These are phyloP conservation scores for Rhyacophila evoluta DNA, from an alignment of 2,888 invertebrate species.

Conservation along the genomic window DNA sequence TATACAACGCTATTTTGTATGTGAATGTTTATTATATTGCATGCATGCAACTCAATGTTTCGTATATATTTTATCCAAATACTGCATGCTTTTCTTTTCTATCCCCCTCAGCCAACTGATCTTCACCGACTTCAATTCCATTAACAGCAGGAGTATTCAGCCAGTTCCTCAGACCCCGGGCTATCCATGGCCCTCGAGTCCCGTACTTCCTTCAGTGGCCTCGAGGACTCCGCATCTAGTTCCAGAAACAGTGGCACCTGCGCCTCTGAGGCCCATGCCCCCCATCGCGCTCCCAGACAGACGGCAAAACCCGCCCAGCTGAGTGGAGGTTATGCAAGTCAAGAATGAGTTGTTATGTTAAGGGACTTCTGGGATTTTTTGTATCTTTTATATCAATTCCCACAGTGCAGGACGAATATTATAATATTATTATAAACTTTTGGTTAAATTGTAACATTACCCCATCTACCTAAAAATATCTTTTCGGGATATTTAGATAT, in stretches of 20 bases:
- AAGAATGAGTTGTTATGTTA: conserved; percentile 72
- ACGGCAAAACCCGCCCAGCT: conserved; percentile 69
- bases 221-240: conserved; percentile 80
- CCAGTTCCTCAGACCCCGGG: conserved; percentile 72
- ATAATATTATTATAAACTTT: too few relatives aligned
- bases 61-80: conserved; percentile 20
- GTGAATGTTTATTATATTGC: not conserved
- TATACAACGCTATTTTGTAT: too few relatives aligned
- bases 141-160: conserved; percentile 65
- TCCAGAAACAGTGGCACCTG: conserved; percentile 72
- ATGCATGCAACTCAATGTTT: not conserved
- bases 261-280: conserved; percentile 66
- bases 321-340: conserved; percentile 67
- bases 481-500: too few relatives aligned
- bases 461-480: too few relatives aligned
- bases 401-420: conserved; percentile 11
- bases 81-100: conserved; percentile 31
- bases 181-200: conserved; percentile 86
- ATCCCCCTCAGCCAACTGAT: conserved; percentile 35
- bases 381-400: conserved; percentile 4
- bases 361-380: conserved; percentile 20
- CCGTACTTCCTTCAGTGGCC: conserved; percentile 78
- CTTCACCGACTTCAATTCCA: conserved; percentile 49
- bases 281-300: conserved; percentile 59
- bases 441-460: too few relatives aligned